These are phyloP conservation scores for Malacoctenus gilli DNA, from an alignment of 2,797 vertebrate genomes.

Conservation along the genomic window DNA sequence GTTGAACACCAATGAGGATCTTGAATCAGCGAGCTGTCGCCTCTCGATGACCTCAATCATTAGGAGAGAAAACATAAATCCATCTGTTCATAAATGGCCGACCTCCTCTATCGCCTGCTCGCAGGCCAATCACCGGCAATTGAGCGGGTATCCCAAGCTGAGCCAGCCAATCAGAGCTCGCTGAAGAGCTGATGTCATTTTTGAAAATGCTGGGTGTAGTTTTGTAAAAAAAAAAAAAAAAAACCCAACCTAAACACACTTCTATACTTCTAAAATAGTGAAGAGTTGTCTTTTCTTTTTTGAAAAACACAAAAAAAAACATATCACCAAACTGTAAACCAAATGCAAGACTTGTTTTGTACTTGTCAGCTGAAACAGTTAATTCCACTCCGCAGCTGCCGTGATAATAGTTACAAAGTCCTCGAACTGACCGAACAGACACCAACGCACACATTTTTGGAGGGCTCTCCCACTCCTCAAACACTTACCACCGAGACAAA, in stretches of 20 bases:
- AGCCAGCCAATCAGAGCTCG: constrained; percentile 62
- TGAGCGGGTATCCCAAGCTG: constrained; percentile 49
- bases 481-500: constrained; percentile 66
- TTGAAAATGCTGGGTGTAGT: constrained; percentile 44
- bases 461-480: constrained; percentile 52
- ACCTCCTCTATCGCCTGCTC: constrained; percentile 31
- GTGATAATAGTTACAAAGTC: constrained; percentile 37
- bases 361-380: constrained; percentile 17
- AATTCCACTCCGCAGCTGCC: constrained; percentile 14
- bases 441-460: constrained; percentile 22
- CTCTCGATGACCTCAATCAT: constrained; percentile 61
- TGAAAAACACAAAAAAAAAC: not conserved
- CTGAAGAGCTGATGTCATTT: constrained; percentile 44
- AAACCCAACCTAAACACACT: not conserved
- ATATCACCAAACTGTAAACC: not conserved
- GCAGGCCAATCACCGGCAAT: constrained; percentile 52
- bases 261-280: constrained; percentile 9
- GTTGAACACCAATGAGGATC: constrained; percentile 40
- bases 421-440: constrained; percentile 36
- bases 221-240: constrained; percentile 13
- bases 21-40: constrained; percentile 41
- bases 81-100: constrained; percentile 62
- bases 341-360: constrained; percentile 15
- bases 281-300: constrained; percentile 1
- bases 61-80: constrained; percentile 58